Evolutionary conservation across 2,113 vertebrate species (phyloP), one percentile per base, ranked within the genome.

Genomic region (Glaucomys volans): DNA sequence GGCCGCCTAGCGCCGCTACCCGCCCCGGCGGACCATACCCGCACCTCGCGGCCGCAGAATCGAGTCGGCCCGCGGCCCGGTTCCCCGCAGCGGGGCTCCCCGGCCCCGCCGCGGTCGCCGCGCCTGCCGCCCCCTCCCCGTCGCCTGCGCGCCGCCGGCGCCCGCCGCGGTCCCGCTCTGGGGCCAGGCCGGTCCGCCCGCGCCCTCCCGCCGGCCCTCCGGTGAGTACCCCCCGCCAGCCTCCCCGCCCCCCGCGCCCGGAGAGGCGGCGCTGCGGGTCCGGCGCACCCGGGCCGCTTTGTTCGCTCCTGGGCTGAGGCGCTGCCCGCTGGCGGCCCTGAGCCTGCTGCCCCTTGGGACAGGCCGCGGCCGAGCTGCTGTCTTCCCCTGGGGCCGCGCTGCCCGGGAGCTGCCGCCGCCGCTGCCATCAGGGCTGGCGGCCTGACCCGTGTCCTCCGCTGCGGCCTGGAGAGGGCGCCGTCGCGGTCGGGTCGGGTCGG

Each of bases 321-420:
- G 90, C 94, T 95, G 96, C 91, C 88, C 93, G 32, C 66, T 85
- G 47, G 75, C 76, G 90, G 96, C 91, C 96, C 81, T 40, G 88
- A 14, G 69, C 91, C 69, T 44, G 80, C 94, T 32, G 85, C 62
- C 93, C 81, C 82, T 4, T 50, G 91, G 93, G 76, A 22, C 96
- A 93, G 97, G 97, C 97, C 94, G 95, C 85, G 96, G 96, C 96
- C 96, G 96, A 81, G 94, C 96, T 75, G 95, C 87, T 57, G 57
- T 11, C 57, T 66, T 81, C 87, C 87, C 77, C 8, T 5, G 54
- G 95, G 84, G 32, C 74, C 14, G 59, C 77, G n/a, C 90, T 44
- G 82, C 85, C 35, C 75, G 1, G 14, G 47, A 35, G 87, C 76
- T 47, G 59, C 72, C 14, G 64, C 52, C 44, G 50, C 62, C 20